Evolutionary conservation across 2,797 vertebrate genomes (phyloP).

Genomic region (Protonibea diacanthus): DNA sequence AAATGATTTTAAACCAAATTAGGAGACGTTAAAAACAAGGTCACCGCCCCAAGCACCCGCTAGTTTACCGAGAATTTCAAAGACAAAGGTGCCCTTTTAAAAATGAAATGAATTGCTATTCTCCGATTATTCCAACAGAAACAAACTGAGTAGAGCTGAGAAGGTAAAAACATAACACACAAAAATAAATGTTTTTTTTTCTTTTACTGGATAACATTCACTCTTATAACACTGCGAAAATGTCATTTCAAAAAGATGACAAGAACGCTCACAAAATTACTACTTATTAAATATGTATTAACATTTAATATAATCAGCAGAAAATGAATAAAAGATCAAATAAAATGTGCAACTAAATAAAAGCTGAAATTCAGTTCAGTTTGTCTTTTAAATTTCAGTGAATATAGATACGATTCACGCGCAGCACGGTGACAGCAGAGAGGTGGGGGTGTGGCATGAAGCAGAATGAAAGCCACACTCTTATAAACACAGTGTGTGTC

Average conservation of each 20-base stretch:
- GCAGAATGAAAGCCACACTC: conserved; percentile 50
- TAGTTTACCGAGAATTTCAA: neutral
- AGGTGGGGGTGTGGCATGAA: conserved; percentile 55
- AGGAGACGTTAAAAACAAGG: conserved; percentile 9
- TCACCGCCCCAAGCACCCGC: neutral
- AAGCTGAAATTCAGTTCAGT: neutral
- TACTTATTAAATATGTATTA: neutral
- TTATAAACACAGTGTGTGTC: conserved; percentile 51
- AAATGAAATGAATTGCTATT: neutral
- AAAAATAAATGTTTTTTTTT: neutral
- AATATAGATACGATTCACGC: conserved; percentile 6
- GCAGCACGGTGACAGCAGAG: conserved; percentile 14
- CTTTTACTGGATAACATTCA: neutral
- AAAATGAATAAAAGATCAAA: neutral
- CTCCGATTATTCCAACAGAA: neutral
- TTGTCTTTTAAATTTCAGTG: conserved; percentile 1
- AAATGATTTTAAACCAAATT: neutral
- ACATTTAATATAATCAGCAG: no score
- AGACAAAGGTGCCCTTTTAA: conserved; percentile 2
- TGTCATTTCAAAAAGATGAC: neutral
- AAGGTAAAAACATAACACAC: neutral
- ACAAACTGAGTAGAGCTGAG: neutral
- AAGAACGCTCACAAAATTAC: neutral
- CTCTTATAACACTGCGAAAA: neutral
- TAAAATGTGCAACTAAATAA: neutral